phyloP scores from a whole-genome alignment of 1,140 invertebrate species.

The Panagrolaimus sp. region DNA sequence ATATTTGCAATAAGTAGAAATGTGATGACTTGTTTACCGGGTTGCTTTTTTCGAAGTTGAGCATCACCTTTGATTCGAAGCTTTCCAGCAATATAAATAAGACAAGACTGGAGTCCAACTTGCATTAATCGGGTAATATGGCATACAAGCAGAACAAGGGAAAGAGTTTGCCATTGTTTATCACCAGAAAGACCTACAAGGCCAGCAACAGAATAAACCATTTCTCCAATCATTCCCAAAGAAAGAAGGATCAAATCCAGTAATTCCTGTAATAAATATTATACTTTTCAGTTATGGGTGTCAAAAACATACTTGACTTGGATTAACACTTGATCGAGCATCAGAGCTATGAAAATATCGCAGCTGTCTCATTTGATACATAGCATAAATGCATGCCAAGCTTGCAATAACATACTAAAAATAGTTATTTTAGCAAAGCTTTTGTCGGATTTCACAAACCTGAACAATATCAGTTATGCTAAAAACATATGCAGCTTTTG shows the following conservation, averaged over 20 bases:
- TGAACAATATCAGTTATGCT: slow-evolving; percentile 52
- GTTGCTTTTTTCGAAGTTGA: slow-evolving; percentile 39
- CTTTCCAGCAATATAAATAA: slow-evolving; percentile 54
- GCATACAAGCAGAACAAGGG: slow-evolving; percentile 43
- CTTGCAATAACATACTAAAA: slow-evolving; percentile 44
- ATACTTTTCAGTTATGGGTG: too few species aligned
- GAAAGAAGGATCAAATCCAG: slow-evolving; percentile 51
- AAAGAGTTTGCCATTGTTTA: slow-evolving; percentile 42
- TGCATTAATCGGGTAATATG: slow-evolving; percentile 53
- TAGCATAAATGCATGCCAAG: slow-evolving; percentile 42
- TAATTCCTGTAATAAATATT: slow-evolving; percentile 41
- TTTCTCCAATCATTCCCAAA: slow-evolving; percentile 51
- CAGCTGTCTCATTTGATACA: slow-evolving; percentile 51
- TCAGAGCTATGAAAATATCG: slow-evolving; percentile 27
- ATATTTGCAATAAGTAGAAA: slow-evolving; percentile 52
- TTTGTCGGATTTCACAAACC: slow-evolving; percentile 28
- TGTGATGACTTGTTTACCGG: slow-evolving; percentile 50
- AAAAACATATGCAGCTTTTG: slow-evolving; percentile 49
- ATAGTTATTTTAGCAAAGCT: not conserved
- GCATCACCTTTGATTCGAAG: slow-evolving; percentile 42
- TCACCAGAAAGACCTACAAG: slow-evolving; percentile 51
- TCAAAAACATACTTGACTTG: slow-evolving; percentile 17
- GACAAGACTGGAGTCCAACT: slow-evolving; percentile 50
- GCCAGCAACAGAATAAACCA: slow-evolving; percentile 55
- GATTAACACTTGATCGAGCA: slow-evolving; percentile 6